Base-by-base conservation (phyloP, 2,797 vertebrate species). In the Meda fulgida region DNA sequence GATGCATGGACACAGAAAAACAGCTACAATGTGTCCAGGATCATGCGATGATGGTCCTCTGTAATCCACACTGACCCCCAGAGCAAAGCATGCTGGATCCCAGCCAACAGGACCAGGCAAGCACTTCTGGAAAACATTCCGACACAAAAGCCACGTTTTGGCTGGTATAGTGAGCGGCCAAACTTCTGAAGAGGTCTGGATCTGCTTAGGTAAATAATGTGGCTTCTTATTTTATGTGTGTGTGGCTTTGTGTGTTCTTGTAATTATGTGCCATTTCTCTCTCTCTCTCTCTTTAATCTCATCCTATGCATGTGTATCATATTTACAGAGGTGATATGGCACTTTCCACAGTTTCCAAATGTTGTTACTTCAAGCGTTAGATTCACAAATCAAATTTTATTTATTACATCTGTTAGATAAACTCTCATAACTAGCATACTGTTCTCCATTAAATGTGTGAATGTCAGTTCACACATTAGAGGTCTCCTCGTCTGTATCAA, bases 101-200 rank as follows among this genome's bases (percentile, higher is more conserved):
- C 0, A 11, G 96, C 97, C 96, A 94, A 96, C 95, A 91, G 48
- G 93, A 91, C 94, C 96, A 95, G 95, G 91, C 93, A 94, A 93
- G 93, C 96, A 96, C 96, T 96, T 97, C 96, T 95, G 93, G 93
- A 93, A 96, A 95, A 93, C 95, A 95, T 96, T 96, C 96, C 93
- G 36, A 94, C 96, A 96, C 95, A 95, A 96, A 96, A 95, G 93
- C 92, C 93, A 94, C 90, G 93, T 94, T 94, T 94, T 91, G 87
- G 90, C 89, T 91, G 93, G 88, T 88, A 83, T 29, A 90, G 89
- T 93, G 92, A 90, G 92, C 92, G 93, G 94, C 88, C 93, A 91
- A 91, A 91, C 94, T 89, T 91, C 91, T 89, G 86, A 89, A 93
- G 92, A 90, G 91, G 94, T 94, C 93, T 93, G 93, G 93, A 95